phyloP scores from a whole-genome alignment of 2,113 vertebrate species.

The Edolisoma coerulescens region DNA sequence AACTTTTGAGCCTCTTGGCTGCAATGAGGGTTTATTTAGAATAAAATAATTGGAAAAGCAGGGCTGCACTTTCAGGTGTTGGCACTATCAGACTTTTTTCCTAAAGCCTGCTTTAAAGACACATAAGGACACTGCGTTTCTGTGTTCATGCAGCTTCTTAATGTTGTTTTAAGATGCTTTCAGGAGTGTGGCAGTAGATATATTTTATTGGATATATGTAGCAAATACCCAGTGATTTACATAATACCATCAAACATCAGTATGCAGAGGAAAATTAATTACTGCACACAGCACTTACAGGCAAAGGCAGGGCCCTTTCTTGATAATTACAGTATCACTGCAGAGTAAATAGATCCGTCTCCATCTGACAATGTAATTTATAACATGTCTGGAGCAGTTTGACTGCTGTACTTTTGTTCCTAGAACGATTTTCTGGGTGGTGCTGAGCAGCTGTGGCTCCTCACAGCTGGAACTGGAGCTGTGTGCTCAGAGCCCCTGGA shows the following conservation, averaged over 20 bases:
- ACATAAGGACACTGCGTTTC: not conserved
- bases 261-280: slow-evolving; percentile 10
- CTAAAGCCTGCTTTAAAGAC: not conserved
- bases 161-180: not conserved
- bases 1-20: not conserved
- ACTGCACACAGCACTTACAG: not conserved
- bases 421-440: not conserved
- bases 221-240: not conserved
- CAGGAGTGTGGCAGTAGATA: not conserved
- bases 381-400: not conserved
- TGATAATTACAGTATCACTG: slow-evolving; percentile 19
- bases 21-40: not conserved
- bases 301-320: slow-evolving; percentile 1
- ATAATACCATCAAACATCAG: not conserved
- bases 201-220: not conserved
- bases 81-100: not conserved
- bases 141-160: not conserved
- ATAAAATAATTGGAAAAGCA: not conserved
- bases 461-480: not conserved
- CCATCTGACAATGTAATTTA: slow-evolving; percentile 22
- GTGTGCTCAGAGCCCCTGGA: not conserved
- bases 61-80: not conserved
- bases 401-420: not conserved
- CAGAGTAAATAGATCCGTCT: slow-evolving; percentile 4
- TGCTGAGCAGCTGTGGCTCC: not conserved